Base-by-base conservation (phyloP, 2,888 invertebrate genomes). In the Stratiomys singularior region DNA sequence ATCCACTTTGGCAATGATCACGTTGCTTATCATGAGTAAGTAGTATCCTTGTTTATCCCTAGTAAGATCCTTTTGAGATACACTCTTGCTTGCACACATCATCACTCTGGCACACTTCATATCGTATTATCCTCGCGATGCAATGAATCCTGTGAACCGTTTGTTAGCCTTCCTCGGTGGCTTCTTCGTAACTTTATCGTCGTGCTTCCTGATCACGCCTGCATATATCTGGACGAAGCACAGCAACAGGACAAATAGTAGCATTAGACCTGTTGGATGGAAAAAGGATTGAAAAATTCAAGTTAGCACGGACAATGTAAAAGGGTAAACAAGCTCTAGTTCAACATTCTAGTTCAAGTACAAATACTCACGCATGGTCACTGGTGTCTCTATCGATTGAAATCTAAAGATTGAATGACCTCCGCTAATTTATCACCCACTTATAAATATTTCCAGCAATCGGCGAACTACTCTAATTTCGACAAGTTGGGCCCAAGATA, bases 371-470 rank as follows among this genome's bases (percentile, higher is more conserved):
- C 74, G 74, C 74, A 74, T 74, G 27, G 56, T 56, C 13, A 37
- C 18, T 18, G 7, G 13, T 13, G 18, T 74, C 21, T 74, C 18
- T 60, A 60, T 58, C 74, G 74, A 74, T 74, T 37, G 74, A 58
- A 74, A 74, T 74, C 74, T 74, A 60, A 74, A 58, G 74, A 74
- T 74, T 74, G 74, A 74, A 74, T 74, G 74, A 58, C 74, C 74
- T 74, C 74, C 74, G 58, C 58, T 58, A 37, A 60, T 44, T 74
- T 58, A 60, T 74, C 74, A 13, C 23, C 58, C 23, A 15, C 74
- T 58, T 74, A 74, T 74, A 74, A 74, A 60, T 46, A 23, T 5
- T 69, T 23, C 23, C 25, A 21, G 60, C 23, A 60, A 60, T 25
- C 60, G 60, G 21, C 25, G 60, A 4, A 52, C 15, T 18, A 52